Percentiles rank a stretch among this genome's conserved stretches.
These are phyloP conservation scores for Drosophila cardini DNA, from an alignment of 1,140 invertebrate species.

Conservation along the genomic window DNA sequence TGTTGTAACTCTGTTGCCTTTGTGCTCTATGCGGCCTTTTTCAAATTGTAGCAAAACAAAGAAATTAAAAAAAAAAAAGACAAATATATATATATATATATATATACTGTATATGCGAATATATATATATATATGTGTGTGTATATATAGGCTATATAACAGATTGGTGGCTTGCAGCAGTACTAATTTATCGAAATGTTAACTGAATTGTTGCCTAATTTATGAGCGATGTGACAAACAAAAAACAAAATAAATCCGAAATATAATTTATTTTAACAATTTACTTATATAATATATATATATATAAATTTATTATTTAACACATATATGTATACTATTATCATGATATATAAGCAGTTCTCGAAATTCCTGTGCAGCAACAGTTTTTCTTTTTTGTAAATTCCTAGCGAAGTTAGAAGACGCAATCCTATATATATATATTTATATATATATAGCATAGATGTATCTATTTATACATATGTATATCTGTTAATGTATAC, in stretches of 20 bases:
- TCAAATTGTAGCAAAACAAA: constrained; percentile 68
- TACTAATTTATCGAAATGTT: constrained; percentile 51
- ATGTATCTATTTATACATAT: background rate
- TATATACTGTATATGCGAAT: constrained; percentile 38
- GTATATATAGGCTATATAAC: constrained; percentile 39
- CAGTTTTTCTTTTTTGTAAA: constrained; percentile 8
- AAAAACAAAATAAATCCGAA: constrained; percentile 18
- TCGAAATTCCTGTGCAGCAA: background rate
- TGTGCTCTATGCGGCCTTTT: constrained; percentile 80
- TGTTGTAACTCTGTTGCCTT: constrained; percentile 83
- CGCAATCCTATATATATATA: constrained; percentile 20
- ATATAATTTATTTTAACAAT: constrained; percentile 35
- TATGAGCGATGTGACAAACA: background rate
- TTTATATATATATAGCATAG: constrained; percentile 9
- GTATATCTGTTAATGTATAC: constrained; percentile 2
- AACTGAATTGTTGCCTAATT: constrained; percentile 54
- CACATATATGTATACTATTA: constrained; percentile 11
- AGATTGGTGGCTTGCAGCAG: constrained; percentile 22
- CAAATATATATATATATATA: constrained; percentile 43
- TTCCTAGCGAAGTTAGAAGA: constrained; percentile 12
- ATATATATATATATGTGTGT: constrained; percentile 34
- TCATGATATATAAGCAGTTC: constrained; percentile 11
- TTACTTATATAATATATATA: constrained; percentile 8
- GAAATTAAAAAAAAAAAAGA: constrained; percentile 13
- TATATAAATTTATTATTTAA: constrained; percentile 19